Evolutionary conservation across 2,888 invertebrate species (phyloP).

Genomic region (Amblyjoppa proteus): DNA sequence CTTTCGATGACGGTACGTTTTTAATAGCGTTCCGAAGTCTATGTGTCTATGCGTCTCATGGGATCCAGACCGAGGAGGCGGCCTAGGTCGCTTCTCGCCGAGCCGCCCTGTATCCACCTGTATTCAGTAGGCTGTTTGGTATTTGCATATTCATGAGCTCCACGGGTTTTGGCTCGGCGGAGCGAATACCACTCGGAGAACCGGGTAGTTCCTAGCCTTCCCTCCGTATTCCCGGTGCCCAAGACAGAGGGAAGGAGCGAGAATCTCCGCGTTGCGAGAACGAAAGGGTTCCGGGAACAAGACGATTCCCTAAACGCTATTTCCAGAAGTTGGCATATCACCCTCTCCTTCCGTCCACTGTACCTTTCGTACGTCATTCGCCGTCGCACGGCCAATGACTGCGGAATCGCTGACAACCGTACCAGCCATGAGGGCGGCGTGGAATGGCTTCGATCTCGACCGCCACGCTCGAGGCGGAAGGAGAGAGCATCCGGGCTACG

Average conservation of each 20-base stretch:
- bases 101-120: constrained; percentile 64
- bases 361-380: background rate
- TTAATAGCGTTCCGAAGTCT: constrained; percentile 21
- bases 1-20: constrained; percentile 18
- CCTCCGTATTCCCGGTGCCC: constrained; percentile 12
- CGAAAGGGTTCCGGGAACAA: constrained; percentile 31
- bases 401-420: background rate
- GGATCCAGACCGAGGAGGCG: background rate
- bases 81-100: constrained; percentile 23
- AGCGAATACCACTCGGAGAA: constrained; percentile 23
- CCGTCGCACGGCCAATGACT: constrained; percentile 1
- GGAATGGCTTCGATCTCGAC: constrained; percentile 28
- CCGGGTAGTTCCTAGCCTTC: background rate
- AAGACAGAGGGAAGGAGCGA: constrained; percentile 15
- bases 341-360: background rate
- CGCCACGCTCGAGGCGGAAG: background rate
- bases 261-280: constrained; percentile 26
- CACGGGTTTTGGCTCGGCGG: constrained; percentile 41
- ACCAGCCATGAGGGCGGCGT: background rate
- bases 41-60: background rate
- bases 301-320: background rate
- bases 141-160: constrained; percentile 75
- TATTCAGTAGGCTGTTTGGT: constrained; percentile 72
- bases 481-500: background rate
- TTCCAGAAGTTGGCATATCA: background rate